Conservation (phyloP, 1,140 invertebrate genomes). For the Drosophila miranda region DNA sequence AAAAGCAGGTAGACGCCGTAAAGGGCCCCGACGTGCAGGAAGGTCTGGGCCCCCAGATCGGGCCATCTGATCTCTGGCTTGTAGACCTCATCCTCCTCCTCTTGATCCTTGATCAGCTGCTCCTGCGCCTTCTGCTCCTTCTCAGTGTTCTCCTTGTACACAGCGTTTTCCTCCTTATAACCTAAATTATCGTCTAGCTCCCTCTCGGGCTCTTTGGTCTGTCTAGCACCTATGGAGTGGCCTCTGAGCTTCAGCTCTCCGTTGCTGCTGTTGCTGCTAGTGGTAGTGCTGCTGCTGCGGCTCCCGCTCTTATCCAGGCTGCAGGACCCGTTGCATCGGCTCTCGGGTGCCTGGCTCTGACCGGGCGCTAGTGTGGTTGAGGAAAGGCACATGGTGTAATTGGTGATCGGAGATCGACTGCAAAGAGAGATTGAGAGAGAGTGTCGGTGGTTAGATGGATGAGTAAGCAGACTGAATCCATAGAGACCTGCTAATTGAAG, state of each 20-base stretch:
- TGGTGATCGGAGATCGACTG: constrained; percentile 15
- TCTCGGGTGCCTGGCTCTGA: constrained; percentile 24
- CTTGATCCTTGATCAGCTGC: constrained; percentile 4
- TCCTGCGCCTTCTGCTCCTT: constrained; percentile 10
- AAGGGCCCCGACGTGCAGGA: constrained; percentile 87
- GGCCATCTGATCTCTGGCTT: constrained; percentile 87
- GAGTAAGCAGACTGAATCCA: constrained; percentile 20
- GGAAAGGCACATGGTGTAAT: constrained; percentile 72
- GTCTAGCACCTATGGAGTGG: constrained; percentile 43
- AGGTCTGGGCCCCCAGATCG: constrained; percentile 86
- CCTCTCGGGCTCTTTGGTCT: constrained; percentile 26
- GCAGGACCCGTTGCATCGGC: constrained; percentile 44
- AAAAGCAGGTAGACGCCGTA: constrained; percentile 88
- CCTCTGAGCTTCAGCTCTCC: constrained; percentile 52
- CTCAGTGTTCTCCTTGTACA: constrained; percentile 63
- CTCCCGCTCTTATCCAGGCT: constrained; percentile 30
- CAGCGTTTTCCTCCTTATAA: constrained; percentile 73
- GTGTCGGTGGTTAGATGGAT: constrained; percentile 30
- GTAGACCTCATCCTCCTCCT: constrained; percentile 81
- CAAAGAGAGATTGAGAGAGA: neutral
- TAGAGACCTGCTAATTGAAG: constrained; percentile 55
- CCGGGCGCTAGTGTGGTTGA: constrained; percentile 62
- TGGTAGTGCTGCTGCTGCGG: constrained; percentile 21
- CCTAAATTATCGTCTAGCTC: constrained; percentile 59
- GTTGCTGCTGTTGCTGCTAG: neutral